Conservation (phyloP, 2,797 vertebrate species). For the Simalia tracyae region DNA sequence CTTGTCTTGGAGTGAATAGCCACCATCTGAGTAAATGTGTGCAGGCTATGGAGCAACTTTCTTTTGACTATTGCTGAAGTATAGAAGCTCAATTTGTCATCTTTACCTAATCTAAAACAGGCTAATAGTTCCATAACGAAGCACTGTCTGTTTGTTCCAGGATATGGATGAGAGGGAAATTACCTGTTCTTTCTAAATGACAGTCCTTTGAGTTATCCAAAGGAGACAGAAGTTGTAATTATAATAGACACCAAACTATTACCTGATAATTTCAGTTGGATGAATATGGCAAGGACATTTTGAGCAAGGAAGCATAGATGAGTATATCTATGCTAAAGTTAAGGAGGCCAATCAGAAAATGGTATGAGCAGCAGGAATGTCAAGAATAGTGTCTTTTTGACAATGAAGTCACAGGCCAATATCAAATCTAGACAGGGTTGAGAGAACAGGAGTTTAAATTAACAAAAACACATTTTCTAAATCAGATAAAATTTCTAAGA, state of each 20-base stretch:
- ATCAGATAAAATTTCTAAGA: neutral
- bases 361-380: neutral
- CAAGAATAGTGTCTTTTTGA: neutral
- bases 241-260: neutral
- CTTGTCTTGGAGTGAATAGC: constrained; percentile 17
- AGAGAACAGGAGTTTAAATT: neutral
- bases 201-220: constrained; percentile 2
- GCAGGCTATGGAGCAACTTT: constrained; percentile 1
- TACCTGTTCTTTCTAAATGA: constrained; percentile 5
- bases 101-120: constrained; percentile 7
- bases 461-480: neutral
- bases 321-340: neutral
- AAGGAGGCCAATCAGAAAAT: neutral
- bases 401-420: neutral
- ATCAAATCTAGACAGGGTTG: neutral
- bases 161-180: neutral
- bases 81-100: constrained; percentile 2
- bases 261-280: neutral
- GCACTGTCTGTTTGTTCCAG: constrained; percentile 2
- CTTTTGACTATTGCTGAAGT: neutral
- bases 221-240: neutral
- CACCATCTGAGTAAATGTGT: constrained; percentile 17
- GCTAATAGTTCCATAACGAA: neutral
- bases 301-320: neutral
- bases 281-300: neutral